These are phyloP conservation scores for Alaudala cheleensis DNA, from an alignment of 2,113 vertebrate genomes.

Conservation along the genomic window DNA sequence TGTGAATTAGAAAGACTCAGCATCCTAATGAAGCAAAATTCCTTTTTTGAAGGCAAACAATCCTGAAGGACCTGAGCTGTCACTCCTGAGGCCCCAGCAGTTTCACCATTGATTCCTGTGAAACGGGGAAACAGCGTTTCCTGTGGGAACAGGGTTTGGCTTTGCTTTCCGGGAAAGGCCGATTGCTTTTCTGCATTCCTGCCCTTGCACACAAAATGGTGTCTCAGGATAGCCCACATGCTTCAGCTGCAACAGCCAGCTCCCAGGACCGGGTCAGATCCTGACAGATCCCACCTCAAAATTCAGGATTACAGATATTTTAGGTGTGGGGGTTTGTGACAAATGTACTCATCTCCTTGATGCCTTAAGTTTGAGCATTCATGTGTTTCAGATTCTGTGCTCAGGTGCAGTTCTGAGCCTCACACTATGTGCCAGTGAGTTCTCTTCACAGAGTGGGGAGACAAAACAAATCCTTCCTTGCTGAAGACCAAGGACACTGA, in stretches of 20 bases:
- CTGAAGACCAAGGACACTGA: too few relatives aligned
- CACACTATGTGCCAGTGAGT: too few relatives aligned
- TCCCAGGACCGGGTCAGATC: background rate
- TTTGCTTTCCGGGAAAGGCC: background rate
- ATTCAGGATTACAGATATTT: background rate
- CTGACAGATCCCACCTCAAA: background rate
- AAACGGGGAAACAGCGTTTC: background rate
- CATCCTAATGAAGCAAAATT: conserved; percentile 10
- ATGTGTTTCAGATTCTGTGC: too few relatives aligned
- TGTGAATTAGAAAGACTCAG: background rate
- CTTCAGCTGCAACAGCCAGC: background rate
- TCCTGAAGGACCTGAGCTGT: background rate
- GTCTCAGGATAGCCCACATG: background rate
- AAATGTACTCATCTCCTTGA: fast-evolving
- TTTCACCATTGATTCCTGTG: background rate
- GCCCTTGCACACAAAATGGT: background rate
- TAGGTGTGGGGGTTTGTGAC: background rate
- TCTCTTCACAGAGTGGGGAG: too few relatives aligned
- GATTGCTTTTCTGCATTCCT: background rate
- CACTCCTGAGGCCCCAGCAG: background rate
- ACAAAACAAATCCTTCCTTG: too few relatives aligned
- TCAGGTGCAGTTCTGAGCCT: too few relatives aligned
- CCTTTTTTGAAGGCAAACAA: background rate
- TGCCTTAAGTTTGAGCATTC: too few relatives aligned
- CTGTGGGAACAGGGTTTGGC: background rate